Evolutionary conservation across 2,888 invertebrate species (phyloP), one percentile per base, ranked within the genome.

Genomic region (Cheilosia vulpina): DNA sequence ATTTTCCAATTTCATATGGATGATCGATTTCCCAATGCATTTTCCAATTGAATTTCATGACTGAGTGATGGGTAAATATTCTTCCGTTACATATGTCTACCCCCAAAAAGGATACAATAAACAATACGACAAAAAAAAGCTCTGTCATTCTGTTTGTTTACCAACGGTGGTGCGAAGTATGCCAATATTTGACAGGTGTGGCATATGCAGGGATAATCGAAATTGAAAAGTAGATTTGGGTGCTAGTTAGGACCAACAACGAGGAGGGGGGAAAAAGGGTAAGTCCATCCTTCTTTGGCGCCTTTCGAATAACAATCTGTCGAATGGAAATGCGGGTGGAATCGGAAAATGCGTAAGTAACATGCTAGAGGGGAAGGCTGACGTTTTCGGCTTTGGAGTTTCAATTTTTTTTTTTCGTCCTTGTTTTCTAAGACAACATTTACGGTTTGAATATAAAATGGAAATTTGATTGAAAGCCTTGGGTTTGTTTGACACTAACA

Each of bases 121-220:
- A 21, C 55, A 58, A 45, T 47, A 58, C 55, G 57, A 66, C 45
- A 81, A 50, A 58, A 65, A 45, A 62, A 57, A 21, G 17, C 19
- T 52, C 63, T 72, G 71, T 71, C 82, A 82, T 53, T 65, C 57
- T 9, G 75, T 63, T 75, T 75, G 53, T 79, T 79, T 72, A 72
- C 65, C 52, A 66, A 72, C 41, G 58, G n/a, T 63, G 76, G 76
- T 81, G 72, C 65, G 65, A 75, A 76, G 65, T 38, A 38, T 85
- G 81, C 60, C 76, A 85, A 85, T 85, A 85, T 80, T 81, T 85
- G 81, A 85, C 85, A 85, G 85, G 81, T 85, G 85, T 85, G 85
- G 76, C 81, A 76, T 80, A 81, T 77, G 81, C 76, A 80, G 45
- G 81, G 81, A 81, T 85, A 85, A 85, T 85, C 81, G 83, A 83